Base-by-base conservation (phyloP, 2,888 invertebrate genomes). In the Lasioglossum vierecki region DNA sequence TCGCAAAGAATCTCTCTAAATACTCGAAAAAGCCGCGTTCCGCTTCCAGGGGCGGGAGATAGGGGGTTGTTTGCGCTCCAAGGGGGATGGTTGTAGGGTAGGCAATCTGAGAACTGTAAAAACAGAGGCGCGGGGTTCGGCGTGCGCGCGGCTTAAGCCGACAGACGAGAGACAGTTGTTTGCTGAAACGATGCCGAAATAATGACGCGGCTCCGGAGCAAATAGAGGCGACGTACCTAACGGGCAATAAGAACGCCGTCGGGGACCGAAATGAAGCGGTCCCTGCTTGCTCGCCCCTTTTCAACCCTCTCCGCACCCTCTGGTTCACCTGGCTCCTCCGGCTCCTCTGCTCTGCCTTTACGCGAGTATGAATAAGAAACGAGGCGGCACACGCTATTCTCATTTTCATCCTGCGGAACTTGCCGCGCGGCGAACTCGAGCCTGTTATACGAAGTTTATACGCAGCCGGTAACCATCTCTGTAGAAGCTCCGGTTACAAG, bases 291-390 rank as follows among this genome's bases (percentile, higher is more conserved):
- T 46, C 49, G n/a, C 39, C 39, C 9, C 68, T 39, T 22, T 4
- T 1, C 63, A 15, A 26, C 30, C 63, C 30, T 35, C 18, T 26
- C 63, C 63, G 30, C 35, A 3, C 66, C 35, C 66, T 35, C 66
- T 15, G 8, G 60, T 60, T 60, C 60, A 60, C 60, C 60, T 60
- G 26, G 60, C 60, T 60, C 60, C 60, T 60, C n/a, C 26, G 26
- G 66, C 30, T 35, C 15, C 66, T 66, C 30, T 18, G 68, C 53
- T 53, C 35, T 49, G 15, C 49, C 74, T 83, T 87, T 82, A 80
- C 87, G 82, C 87, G 87, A 87, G 84, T 86, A 87, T 87, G 87
- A 87, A 87, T 87, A 87, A 87, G 87, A 87, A 87, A 87, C 87
- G 84, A 84, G 87, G 70, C 82, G 75, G 87, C 87, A 77, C 87